These are phyloP conservation scores for Lipotes vexillifer DNA, from an alignment of 2,113 vertebrate species.

Conservation along the genomic window DNA sequence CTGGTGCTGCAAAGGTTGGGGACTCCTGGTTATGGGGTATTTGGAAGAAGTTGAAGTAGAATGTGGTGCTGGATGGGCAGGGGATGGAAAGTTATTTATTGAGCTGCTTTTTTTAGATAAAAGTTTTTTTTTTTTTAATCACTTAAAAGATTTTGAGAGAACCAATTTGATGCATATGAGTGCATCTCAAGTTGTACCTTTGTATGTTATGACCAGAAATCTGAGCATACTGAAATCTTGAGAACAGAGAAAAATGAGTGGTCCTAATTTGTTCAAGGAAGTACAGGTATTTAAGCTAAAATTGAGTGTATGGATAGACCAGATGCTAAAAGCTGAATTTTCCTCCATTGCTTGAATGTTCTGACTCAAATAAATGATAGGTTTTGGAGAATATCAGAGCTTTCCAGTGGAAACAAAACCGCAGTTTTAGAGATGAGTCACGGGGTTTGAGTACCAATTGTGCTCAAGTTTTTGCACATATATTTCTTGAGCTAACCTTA, in stretches of 20 bases:
- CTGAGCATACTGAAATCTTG: neutral
- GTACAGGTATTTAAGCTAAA: neutral
- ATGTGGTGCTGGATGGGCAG: neutral
- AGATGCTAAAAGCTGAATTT: neutral
- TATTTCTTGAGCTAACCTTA: neutral
- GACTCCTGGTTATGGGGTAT: neutral
- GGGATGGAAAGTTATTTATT: neutral
- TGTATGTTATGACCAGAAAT: neutral
- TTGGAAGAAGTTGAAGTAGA: neutral
- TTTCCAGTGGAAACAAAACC: conserved; percentile 21
- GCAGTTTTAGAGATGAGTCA: neutral
- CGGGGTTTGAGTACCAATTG: neutral
- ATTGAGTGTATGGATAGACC: neutral
- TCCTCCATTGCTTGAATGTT: neutral
- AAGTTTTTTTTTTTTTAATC: neutral
- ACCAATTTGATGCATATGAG: neutral
- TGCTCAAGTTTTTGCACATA: neutral
- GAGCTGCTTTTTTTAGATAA: neutral
- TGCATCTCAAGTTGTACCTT: neutral
- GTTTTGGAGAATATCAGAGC: neutral
- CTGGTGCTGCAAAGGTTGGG: too few species aligned
- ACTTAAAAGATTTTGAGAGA: neutral
- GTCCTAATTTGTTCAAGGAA: neutral
- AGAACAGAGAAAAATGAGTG: neutral
- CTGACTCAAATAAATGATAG: neutral